Conservation (phyloP, 2,113 vertebrate genomes). For the Microtus montanus region DNA sequence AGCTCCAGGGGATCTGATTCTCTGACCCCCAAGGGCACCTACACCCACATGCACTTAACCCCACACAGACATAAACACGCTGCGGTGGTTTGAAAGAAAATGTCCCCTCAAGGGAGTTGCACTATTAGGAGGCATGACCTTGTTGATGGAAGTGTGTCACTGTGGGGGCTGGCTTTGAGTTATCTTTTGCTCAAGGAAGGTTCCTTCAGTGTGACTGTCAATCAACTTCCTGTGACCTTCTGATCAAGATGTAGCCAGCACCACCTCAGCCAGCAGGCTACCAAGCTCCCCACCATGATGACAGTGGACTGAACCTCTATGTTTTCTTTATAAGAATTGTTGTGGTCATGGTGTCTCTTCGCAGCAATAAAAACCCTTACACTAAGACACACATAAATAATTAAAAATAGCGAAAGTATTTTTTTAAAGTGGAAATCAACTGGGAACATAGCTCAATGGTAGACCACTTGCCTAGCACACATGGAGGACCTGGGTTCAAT, state of each 20-base stretch:
- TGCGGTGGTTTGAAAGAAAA: not conserved
- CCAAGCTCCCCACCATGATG: not conserved
- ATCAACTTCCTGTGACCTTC: not conserved
- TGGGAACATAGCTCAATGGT: not conserved
- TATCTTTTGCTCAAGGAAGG: not conserved
- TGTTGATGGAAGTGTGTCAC: not conserved
- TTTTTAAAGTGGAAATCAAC: not conserved
- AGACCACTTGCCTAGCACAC: not conserved
- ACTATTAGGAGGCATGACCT: not conserved
- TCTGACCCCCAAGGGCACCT: not conserved
- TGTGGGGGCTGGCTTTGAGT: not conserved
- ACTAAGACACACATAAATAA: not conserved
- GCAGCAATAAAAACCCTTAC: not conserved
- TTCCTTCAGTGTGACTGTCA: not conserved
- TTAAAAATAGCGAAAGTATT: not conserved
- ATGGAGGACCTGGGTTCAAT: not conserved
- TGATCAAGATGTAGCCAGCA: not conserved
- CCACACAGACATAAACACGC: too few relatives aligned
- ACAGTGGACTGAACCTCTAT: too few relatives aligned
- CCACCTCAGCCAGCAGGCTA: not conserved
- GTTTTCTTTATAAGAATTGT: not conserved
- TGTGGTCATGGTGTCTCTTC: not conserved
- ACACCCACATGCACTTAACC: not conserved
- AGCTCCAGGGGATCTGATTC: not conserved
- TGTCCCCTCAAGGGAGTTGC: not conserved